Percentiles rank a stretch among this genome's conserved stretches.
Conservation (phyloP, 37 sponge, comb jelly and placozoan species). For the Aplysina aerophoba region DNA sequence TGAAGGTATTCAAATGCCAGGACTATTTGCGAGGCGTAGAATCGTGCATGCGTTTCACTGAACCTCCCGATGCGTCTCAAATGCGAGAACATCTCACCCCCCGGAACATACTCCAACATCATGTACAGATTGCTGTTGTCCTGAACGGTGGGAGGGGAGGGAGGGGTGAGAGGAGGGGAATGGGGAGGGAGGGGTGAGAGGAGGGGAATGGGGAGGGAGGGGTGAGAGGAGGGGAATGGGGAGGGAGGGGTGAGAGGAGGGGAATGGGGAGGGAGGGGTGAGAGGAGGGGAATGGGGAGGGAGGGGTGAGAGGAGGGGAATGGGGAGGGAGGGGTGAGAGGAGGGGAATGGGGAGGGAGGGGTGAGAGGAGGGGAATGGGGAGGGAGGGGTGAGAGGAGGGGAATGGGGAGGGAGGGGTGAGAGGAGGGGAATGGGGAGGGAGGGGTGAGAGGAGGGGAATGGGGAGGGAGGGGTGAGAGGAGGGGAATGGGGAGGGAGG, state of each 20-base stretch:
- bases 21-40: slow-evolving; percentile 98
- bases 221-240: not conserved
- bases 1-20: slow-evolving; percentile 98
- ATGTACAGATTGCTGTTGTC: slow-evolving; percentile 90
- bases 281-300: not conserved
- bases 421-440: no score
- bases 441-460: no score
- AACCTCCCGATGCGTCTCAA: slow-evolving; percentile 91
- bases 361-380: no score
- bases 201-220: not conserved
- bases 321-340: not conserved
- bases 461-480: no score
- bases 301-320: not conserved
- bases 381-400: no score
- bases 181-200: no score
- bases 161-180: no score
- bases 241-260: not conserved
- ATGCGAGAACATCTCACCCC: slow-evolving; percentile 97
- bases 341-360: no score
- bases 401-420: no score
- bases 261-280: not conserved
- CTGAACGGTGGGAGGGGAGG: not conserved
- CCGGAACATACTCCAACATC: slow-evolving; percentile 97
- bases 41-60: slow-evolving; percentile 92
- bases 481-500: no score